Evolutionary conservation across 2,797 vertebrate species (phyloP), one percentile per base, ranked within the genome.

Genomic region (Emys orbicularis): DNA sequence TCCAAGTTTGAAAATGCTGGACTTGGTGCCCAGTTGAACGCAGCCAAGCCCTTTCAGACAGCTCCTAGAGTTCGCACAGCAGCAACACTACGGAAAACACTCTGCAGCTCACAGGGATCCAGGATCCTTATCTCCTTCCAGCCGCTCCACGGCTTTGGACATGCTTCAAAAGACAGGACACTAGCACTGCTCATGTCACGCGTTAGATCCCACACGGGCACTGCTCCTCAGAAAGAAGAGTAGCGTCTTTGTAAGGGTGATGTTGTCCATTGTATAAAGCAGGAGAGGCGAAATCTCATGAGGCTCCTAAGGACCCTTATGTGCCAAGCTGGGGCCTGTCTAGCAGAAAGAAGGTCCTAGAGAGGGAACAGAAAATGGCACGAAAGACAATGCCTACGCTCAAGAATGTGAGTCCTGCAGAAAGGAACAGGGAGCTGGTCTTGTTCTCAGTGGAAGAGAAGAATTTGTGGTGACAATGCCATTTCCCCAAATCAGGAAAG

Each of bases 391-490:
- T 15, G 86, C 74, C 85, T 72, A 93, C 94, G 91, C 86, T 96
- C 44, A 95, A 94, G 96, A 97, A 97, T 96, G 79, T 61, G 74
- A 97, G 91, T 94, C 97, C 96, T 25, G 68, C 89, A 90, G 95
- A 94, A 98, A 94, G 89, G 25, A 76, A 83, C 52, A 83, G 47
- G 19, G 50, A 89, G 57, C 4, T 83, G 27, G 47, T 76, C 80
- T 92, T 93, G 84, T 94, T 95, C 92, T 95, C 80, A 84, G 41
- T 31, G 50, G 54, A 90, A 77, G 50, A 88, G 50, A 76, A 52
- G 56, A 94, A 27, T 52, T 93, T 41, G 27, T 29, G 41, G 37
- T 47, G 7, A 15, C 74, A 68, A 15, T 34, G 52, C 81, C 44
- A 79, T 31, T 41, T 92, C 29, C 50, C 65, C 59, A 74, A 84